phyloP scores from a whole-genome alignment of 2,888 invertebrate genomes.

The Tethea ocularis region DNA sequence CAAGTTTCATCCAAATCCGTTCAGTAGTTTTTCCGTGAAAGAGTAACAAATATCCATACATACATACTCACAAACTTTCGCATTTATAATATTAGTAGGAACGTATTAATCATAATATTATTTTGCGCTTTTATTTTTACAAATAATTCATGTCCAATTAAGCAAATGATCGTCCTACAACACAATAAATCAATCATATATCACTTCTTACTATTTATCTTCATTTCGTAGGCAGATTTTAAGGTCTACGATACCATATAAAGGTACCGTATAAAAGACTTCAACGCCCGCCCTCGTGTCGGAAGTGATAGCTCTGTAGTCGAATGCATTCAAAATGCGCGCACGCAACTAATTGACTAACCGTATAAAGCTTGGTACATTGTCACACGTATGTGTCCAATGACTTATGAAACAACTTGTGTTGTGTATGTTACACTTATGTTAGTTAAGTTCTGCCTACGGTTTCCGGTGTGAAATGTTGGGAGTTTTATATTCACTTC shows the following conservation, averaged over 20 bases:
- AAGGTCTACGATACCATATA: constrained; percentile 24
- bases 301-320: constrained; percentile 28
- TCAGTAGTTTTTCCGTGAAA: too few species aligned
- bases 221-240: constrained; percentile 24
- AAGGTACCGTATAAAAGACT: constrained; percentile 49
- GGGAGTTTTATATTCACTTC: neutral
- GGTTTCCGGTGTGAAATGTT: constrained; percentile 6
- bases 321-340: constrained; percentile 15
- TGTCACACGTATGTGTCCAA: constrained; percentile 41
- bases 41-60: too few species aligned
- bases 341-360: constrained; percentile 38
- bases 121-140: too few species aligned
- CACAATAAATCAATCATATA: neutral
- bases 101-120: too few species aligned
- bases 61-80: too few species aligned
- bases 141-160: neutral
- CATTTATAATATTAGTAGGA: too few species aligned
- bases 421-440: constrained; percentile 30
- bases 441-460: constrained; percentile 29
- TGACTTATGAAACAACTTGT: constrained; percentile 40
- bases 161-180: neutral
- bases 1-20: too few species aligned
- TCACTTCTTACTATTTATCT: constrained; percentile 22
- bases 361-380: constrained; percentile 31
- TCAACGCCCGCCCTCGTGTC: constrained; percentile 49